Evolutionary conservation across 2,113 vertebrate species (phyloP), one percentile per base, ranked within the genome.

Genomic region (Symphodus melops): DNA sequence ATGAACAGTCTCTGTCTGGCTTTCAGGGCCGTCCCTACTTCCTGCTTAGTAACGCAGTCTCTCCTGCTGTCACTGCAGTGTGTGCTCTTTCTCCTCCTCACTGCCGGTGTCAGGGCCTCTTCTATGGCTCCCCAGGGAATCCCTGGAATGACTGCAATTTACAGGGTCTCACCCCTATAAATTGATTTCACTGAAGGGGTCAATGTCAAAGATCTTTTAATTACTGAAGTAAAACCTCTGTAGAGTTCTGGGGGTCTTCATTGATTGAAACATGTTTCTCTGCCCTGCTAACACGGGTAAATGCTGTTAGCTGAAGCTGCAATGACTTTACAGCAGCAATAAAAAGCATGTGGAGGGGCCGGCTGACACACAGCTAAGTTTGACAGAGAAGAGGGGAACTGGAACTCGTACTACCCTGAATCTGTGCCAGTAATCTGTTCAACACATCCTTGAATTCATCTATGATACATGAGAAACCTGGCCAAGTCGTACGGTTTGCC

Each of bases 121-220:
- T 57, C 56, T 33, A 66, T 5, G 7, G 63, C 23, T 72, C 77
- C 59, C 55, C 17, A 12, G 72, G 39, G 46, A 25, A 53, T 42
- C 12, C 57, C 19, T 56, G 25, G 62, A 77, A 83, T 68, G 70
- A 54, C 28, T 49, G 48, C 63, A 25, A n/a, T 81, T 83, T 65
- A 72, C 14, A 52, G 42, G 54, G 23, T 75, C 57, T 58, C 19
- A 55, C 55, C 44, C 53, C 56, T 33, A 59, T 63, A 72, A 78
- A 81, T 46, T 58, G 33, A 72, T 77, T 68, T 77, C 42, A 81
- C 49, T 57, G 44, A 72, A 19, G 41, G 61, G 58, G 73, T 80
- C 66, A 28, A 9, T 72, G 63, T 68, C 55, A 74, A 70, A 73
- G 59, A 67, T 76, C 49, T 73, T 81, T 81, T 81, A 75, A 73